phyloP scores from a whole-genome alignment of 2,797 vertebrate genomes.

The Hirundo rustica region DNA sequence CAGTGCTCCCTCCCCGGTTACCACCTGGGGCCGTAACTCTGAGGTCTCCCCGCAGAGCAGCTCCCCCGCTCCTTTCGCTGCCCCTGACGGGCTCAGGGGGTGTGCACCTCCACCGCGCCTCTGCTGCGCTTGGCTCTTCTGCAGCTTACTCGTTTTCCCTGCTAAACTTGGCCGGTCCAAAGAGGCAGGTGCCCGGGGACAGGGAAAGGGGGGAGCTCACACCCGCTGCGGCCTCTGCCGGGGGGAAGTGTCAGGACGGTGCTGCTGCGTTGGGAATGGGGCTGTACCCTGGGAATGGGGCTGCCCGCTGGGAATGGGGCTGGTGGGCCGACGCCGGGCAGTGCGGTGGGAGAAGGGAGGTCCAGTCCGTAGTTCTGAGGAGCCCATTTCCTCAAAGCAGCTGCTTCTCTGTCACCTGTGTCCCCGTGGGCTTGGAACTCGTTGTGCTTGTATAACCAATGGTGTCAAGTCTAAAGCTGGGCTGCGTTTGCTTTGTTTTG shows the following conservation, averaged over 20 bases:
- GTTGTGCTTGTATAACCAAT: not conserved
- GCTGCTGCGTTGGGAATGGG: not conserved
- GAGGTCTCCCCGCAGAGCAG: too few species aligned
- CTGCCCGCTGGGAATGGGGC: not conserved
- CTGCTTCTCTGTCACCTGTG: not conserved
- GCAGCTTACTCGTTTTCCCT: not conserved
- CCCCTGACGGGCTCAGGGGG: not conserved
- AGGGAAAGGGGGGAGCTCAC: not conserved
- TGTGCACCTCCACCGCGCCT: not conserved
- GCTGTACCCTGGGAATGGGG: not conserved
- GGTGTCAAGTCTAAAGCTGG: not conserved
- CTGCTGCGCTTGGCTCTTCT: not conserved
- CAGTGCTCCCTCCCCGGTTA: not conserved
- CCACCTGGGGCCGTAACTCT: not conserved
- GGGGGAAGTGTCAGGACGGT: not conserved
- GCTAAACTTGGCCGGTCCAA: not conserved
- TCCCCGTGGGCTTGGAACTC: not conserved
- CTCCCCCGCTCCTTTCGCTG: not conserved
- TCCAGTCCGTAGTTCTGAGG: rapidly evolving
- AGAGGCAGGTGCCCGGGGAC: not conserved
- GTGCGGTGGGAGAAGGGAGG: not conserved
- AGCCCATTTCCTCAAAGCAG: not conserved
- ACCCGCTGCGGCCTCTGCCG: not conserved
- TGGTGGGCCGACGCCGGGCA: not conserved
- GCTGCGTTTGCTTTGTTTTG: not conserved